These are phyloP conservation scores for Epizoanthus fatuus DNA, from an alignment of 92 coral and sea anemone species.

Conservation along the genomic window DNA sequence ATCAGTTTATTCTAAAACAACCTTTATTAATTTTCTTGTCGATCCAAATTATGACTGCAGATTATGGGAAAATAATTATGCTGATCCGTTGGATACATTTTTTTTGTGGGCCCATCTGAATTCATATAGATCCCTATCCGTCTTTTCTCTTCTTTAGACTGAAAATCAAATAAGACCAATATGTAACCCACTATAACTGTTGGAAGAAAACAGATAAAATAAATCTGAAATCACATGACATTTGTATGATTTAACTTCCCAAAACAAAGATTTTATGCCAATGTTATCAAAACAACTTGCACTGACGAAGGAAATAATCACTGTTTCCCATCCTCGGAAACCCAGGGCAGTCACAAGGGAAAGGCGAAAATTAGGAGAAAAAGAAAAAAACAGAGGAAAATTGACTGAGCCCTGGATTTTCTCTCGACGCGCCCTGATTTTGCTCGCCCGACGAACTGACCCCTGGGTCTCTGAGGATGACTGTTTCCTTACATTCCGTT, in stretches of 20 bases:
- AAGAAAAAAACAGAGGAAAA: not conserved
- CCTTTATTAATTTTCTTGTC: conserved; percentile 14
- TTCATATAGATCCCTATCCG: conserved; percentile 23
- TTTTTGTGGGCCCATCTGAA: conserved; percentile 11
- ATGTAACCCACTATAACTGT: not conserved
- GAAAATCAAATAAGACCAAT: conserved; percentile 25
- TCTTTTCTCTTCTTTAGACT: conserved; percentile 18
- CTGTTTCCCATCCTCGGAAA: conserved; percentile 19
- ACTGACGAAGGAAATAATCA: conserved; percentile 18
- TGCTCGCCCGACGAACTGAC: conserved; percentile 12
- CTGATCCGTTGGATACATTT: conserved; percentile 4
- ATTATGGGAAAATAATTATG: not conserved
- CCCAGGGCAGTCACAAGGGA: not conserved
- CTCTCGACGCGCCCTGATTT: conserved; percentile 5
- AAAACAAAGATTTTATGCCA: conserved; percentile 32
- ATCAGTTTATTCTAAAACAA: not conserved
- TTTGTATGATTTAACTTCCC: conserved; percentile 49
- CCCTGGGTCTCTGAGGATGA: conserved; percentile 2
- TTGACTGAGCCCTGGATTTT: conserved; percentile 5
- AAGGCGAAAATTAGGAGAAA: conserved; percentile 3
- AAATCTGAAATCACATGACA: conserved; percentile 64
- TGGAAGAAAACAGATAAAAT: conserved; percentile 48
- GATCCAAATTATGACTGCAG: conserved; percentile 5
- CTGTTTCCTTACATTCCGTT: conserved; percentile 4
- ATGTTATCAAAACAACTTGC: conserved; percentile 26